Percentiles rank a stretch among this genome's conserved stretches.
phyloP scores from a whole-genome alignment of 2,888 invertebrate genomes.

The Drosophila tripunctata region DNA sequence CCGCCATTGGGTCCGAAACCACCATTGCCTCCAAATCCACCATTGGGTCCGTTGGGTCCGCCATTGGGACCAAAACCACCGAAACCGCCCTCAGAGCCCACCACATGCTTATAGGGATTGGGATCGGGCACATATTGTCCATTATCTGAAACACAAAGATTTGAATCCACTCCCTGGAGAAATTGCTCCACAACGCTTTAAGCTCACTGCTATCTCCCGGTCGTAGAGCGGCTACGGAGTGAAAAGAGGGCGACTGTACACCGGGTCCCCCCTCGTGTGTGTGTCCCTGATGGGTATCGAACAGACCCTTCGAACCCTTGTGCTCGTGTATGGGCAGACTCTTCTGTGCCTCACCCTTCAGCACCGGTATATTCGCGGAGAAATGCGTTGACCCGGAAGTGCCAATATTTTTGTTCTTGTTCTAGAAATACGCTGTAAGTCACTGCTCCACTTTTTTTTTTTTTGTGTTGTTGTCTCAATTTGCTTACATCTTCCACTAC shows the following conservation, averaged over 20 bases:
- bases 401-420: slow-evolving; percentile 42
- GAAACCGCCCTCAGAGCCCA: slow-evolving; percentile 54
- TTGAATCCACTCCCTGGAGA: no score
- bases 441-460: not conserved
- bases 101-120: slow-evolving; percentile 67
- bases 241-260: slow-evolving; percentile 76
- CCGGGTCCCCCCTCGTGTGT: slow-evolving; percentile 69
- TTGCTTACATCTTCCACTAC: slow-evolving; percentile 72
- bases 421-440: slow-evolving; percentile 49
- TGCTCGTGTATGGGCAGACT: slow-evolving; percentile 63
- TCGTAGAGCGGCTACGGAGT: slow-evolving; percentile 71
- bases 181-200: slow-evolving; percentile 23
- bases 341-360: slow-evolving; percentile 68
- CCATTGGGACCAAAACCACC: slow-evolving; percentile 30
- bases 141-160: slow-evolving; percentile 77
- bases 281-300: slow-evolving; percentile 69
- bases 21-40: slow-evolving; percentile 24
- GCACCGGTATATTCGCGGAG: slow-evolving; percentile 27
- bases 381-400: slow-evolving; percentile 13
- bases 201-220: slow-evolving; percentile 71
- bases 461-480: not conserved
- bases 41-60: slow-evolving; percentile 30
- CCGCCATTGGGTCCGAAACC: slow-evolving; percentile 44
- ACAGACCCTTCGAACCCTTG: slow-evolving; percentile 65
- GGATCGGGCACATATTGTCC: slow-evolving; percentile 60